phyloP scores from a whole-genome alignment of 2,113 vertebrate species.

The Calcarius ornatus region DNA sequence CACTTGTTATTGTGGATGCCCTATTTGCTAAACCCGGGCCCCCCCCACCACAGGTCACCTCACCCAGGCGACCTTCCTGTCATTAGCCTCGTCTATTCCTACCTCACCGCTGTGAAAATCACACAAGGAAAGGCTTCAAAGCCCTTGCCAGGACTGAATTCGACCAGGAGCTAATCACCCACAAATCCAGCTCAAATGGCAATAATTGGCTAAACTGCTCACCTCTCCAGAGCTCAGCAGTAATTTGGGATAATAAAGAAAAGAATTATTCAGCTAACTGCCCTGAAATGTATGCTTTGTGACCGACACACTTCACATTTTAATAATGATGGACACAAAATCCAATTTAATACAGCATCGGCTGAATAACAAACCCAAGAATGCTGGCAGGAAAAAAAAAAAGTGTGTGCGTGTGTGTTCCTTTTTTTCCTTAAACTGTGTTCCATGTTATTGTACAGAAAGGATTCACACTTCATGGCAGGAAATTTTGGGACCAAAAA shows the following conservation, averaged over 20 bases:
- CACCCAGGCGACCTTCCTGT: constrained; percentile 81
- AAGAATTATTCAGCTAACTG: constrained; percentile 83
- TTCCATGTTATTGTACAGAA: constrained; percentile 38
- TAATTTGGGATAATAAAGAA: constrained; percentile 87
- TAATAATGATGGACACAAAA: constrained; percentile 82
- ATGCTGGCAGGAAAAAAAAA: constrained; percentile 5
- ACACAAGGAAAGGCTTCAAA: constrained; percentile 80
- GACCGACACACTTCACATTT: constrained; percentile 84
- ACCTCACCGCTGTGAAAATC: constrained; percentile 83
- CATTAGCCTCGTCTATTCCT: constrained; percentile 81
- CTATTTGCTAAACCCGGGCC: constrained; percentile 78
- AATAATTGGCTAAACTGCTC: constrained; percentile 87
- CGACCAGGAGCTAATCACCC: constrained; percentile 86
- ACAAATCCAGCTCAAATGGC: constrained; percentile 87
- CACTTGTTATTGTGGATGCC: constrained; percentile 81
- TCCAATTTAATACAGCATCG: constrained; percentile 72
- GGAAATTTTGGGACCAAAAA: constrained; percentile 42
- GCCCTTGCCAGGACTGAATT: constrained; percentile 80
- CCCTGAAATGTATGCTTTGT: constrained; percentile 81
- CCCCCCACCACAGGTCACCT: constrained; percentile 75
- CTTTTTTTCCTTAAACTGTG: neutral
- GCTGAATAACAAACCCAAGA: constrained; percentile 63
- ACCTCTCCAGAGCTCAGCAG: constrained; percentile 86
- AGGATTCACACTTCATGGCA: neutral
- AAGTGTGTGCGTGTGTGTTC: neutral